Conservation (phyloP, 1,140 invertebrate genomes). For the Centruroides vittatus region DNA sequence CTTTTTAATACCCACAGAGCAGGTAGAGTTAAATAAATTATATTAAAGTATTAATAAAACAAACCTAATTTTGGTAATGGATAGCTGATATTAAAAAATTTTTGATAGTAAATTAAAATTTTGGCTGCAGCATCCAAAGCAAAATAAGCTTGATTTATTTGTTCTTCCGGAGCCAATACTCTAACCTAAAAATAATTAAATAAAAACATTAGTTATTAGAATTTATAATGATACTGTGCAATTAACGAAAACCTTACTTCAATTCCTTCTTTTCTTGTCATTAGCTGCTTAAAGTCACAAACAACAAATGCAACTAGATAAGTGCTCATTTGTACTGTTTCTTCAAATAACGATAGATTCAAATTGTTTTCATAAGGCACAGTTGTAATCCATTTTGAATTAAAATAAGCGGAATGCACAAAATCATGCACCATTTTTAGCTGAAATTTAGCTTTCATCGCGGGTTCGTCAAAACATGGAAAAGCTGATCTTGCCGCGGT, state of each 20-base stretch:
- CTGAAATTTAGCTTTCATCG: slow-evolving; percentile 83
- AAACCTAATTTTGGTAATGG: slow-evolving; percentile 50
- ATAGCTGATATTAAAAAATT: slow-evolving; percentile 70
- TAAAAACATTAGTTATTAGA: not conserved
- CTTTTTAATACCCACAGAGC: too few species aligned
- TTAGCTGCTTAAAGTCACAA: slow-evolving; percentile 49
- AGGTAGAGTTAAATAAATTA: too few species aligned
- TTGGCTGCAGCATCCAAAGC: slow-evolving; percentile 57
- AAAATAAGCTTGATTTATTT: slow-evolving; percentile 59
- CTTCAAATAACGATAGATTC: slow-evolving; percentile 49
- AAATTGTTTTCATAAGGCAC: slow-evolving; percentile 11
- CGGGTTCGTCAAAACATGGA: slow-evolving; percentile 94
- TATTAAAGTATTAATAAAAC: not conserved
- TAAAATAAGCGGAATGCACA: slow-evolving; percentile 74
- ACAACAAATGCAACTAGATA: slow-evolving; percentile 87
- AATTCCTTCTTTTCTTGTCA: not conserved
- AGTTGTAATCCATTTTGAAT: slow-evolving; percentile 25
- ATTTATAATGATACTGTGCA: too few species aligned
- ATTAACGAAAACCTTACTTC: not conserved
- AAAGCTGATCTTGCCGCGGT: slow-evolving; percentile 87
- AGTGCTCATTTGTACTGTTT: slow-evolving; percentile 89
- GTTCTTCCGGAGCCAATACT: slow-evolving; percentile 64
- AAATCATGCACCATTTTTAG: slow-evolving; percentile 72
- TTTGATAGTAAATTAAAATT: slow-evolving; percentile 65
- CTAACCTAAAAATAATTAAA: slow-evolving; percentile 41